Conservation (phyloP, 1,140 invertebrate species). For the Bombus turneri region DNA sequence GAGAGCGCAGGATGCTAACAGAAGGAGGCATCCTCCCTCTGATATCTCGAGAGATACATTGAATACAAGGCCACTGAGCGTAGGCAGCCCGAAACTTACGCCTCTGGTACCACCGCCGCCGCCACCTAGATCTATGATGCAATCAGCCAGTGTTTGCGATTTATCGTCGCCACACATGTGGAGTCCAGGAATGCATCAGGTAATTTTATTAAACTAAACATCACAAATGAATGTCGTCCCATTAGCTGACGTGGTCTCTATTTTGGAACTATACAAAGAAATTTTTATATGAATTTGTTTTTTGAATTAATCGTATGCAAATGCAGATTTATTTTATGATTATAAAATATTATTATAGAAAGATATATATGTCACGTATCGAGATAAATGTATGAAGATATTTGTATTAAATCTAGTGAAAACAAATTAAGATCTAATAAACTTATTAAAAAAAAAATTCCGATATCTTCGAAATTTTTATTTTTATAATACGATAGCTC, state of each 20-base stretch:
- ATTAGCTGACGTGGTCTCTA: neutral
- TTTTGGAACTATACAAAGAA: neutral
- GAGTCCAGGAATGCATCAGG: conserved; percentile 79
- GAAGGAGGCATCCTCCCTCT: conserved; percentile 69
- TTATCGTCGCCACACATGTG: conserved; percentile 75
- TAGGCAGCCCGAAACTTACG: conserved; percentile 68
- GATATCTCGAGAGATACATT: conserved; percentile 63
- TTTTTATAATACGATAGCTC: too few species aligned
- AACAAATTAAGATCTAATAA: too few species aligned
- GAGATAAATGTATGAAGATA: too few species aligned
- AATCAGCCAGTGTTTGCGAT: conserved; percentile 80
- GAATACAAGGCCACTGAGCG: conserved; percentile 61
- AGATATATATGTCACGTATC: too few species aligned
- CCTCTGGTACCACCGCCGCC: conserved; percentile 73
- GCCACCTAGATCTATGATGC: conserved; percentile 74
- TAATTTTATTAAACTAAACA: neutral
- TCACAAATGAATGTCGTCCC: neutral
- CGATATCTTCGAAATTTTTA: too few species aligned
- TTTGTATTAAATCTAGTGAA: too few species aligned
- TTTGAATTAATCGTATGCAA: neutral
- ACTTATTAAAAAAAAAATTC: too few species aligned
- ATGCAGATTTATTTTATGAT: neutral
- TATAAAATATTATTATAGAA: too few species aligned
- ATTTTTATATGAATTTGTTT: neutral
- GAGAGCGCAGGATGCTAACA: conserved; percentile 79